Conservation (phyloP, 2,113 vertebrate species). For the Okapia johnstoni region DNA sequence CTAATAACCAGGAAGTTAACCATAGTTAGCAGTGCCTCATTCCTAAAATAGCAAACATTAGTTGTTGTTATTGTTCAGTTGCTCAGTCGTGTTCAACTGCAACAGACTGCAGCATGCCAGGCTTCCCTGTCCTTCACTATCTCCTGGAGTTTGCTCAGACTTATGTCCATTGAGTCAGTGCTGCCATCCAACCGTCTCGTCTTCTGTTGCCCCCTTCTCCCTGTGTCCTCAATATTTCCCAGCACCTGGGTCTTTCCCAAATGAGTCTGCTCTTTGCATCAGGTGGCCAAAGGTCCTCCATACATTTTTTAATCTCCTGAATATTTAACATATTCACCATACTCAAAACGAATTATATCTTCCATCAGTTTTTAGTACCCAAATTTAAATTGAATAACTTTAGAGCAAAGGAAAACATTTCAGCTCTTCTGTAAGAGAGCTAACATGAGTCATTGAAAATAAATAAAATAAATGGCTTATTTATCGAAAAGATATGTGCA, state of each 20-base stretch:
- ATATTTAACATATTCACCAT: neutral
- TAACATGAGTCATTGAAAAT: neutral
- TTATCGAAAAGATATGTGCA: neutral
- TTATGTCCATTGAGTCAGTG: neutral
- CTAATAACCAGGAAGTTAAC: neutral
- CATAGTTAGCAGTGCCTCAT: neutral
- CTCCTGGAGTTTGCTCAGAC: neutral
- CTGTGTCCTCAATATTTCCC: neutral
- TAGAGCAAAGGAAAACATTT: neutral
- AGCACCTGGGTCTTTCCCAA: neutral
- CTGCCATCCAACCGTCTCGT: neutral
- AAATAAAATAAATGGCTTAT: neutral
- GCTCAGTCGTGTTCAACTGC: fast-evolving
- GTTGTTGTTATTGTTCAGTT: neutral
- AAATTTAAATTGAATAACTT: neutral
- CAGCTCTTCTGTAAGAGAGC: neutral
- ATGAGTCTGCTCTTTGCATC: neutral
- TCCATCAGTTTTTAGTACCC: neutral
- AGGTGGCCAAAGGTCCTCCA: neutral
- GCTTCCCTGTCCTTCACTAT: neutral
- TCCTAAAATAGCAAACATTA: neutral
- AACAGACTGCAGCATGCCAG: neutral
- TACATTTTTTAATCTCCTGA: neutral
- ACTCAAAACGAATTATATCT: neutral
- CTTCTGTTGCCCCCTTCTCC: neutral